Conservation (phyloP, 2,888 invertebrate genomes). For the Alentia gelatinosa region DNA sequence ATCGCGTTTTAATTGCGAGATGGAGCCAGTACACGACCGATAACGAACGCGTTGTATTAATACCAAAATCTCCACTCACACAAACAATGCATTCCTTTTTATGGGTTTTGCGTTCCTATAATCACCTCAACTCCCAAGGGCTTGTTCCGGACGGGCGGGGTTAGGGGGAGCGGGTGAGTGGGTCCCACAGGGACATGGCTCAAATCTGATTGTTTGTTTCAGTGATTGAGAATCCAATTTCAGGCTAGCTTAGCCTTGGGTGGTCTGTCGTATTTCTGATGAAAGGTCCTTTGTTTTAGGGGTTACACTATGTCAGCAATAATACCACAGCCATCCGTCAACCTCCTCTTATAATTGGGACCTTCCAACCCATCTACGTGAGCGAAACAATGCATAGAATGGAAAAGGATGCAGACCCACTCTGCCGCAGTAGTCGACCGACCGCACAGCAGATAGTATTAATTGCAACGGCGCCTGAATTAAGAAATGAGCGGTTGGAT, state of each 20-base stretch:
- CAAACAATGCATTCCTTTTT: too few species aligned
- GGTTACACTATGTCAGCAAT: not conserved
- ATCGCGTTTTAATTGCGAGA: too few species aligned
- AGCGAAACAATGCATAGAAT: not conserved
- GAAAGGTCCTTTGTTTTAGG: not conserved
- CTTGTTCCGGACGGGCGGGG: too few species aligned
- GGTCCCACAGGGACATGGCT: too few species aligned
- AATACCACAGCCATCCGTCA: not conserved
- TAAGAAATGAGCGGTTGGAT: not conserved
- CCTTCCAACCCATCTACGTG: not conserved
- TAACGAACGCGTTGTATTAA: too few species aligned
- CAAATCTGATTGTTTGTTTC: too few species aligned
- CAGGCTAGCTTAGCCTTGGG: not conserved
- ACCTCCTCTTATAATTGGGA: not conserved
- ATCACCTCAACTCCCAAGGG: too few species aligned
- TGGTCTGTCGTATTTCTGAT: not conserved
- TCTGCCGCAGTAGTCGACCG: not conserved
- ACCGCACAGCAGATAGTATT: not conserved
- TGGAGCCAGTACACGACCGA: too few species aligned
- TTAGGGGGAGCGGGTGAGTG: too few species aligned
- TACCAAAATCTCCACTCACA: too few species aligned
- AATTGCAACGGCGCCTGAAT: not conserved
- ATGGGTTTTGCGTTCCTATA: too few species aligned
- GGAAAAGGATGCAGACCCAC: too few species aligned
- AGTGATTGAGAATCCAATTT: conserved; percentile 15